These are phyloP conservation scores for Hylaeus anthracinus DNA, from an alignment of 1,140 invertebrate species.

Conservation along the genomic window DNA sequence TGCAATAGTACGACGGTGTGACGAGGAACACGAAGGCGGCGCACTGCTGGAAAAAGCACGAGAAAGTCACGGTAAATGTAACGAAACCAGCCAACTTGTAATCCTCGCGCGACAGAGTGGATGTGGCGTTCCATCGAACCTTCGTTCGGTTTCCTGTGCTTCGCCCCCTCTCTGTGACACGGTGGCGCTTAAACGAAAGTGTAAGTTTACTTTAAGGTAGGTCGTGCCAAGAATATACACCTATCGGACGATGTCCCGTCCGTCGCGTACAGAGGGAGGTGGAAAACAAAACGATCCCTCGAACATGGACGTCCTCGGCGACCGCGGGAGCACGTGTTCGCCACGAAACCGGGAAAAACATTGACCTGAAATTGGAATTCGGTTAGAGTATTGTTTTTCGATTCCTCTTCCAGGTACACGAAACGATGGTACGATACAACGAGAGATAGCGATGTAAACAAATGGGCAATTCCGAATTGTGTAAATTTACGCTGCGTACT, in stretches of 20 bases:
- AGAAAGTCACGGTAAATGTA: neutral
- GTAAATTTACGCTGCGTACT: no score
- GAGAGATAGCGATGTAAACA: no score
- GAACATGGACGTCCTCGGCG: no score
- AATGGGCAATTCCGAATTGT: no score
- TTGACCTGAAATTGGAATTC: no score
- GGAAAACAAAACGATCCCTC: neutral
- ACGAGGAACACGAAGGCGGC: neutral
- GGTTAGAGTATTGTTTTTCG: no score
- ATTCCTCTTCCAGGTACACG: no score
- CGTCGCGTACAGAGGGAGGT: neutral
- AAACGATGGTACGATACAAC: no score
- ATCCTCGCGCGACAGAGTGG: conserved; percentile 36
- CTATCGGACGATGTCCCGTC: conserved; percentile 26
- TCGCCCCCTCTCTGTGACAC: conserved; percentile 44
- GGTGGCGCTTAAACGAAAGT: conserved; percentile 55
- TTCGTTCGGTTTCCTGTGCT: conserved; percentile 36
- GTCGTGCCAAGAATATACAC: conserved; percentile 50
- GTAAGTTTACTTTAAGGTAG: conserved; percentile 52
- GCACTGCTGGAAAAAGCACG: conserved; percentile 4
- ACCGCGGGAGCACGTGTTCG: neutral
- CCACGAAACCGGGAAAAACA: neutral
- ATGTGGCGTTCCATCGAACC: conserved; percentile 28
- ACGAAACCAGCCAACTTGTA: conserved; percentile 15
- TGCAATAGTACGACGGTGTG: neutral